A percentile compares a stretch with the other conserved stretches of the same genome.
phyloP scores from a whole-genome alignment of 1,140 invertebrate species.

The Procambarus virginalis region DNA sequence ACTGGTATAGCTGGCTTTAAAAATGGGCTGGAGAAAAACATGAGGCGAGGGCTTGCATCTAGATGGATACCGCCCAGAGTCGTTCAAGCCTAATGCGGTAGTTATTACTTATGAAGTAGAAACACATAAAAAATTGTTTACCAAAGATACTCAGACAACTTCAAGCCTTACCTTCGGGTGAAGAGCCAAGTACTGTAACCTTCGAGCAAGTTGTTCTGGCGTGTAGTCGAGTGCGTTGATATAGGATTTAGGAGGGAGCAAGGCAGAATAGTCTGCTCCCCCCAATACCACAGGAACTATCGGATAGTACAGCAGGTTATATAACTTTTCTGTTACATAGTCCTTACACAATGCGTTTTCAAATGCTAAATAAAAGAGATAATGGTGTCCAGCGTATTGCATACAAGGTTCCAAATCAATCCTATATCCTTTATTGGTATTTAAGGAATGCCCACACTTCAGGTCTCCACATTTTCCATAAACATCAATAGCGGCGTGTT shows the following conservation, averaged over 20 bases:
- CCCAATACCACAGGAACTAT: slow-evolving; percentile 63
- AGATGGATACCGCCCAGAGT: too few relatives aligned
- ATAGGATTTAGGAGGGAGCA: slow-evolving; percentile 54
- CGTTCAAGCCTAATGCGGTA: too few relatives aligned
- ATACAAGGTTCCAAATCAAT: slow-evolving; percentile 70
- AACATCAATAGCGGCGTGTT: slow-evolving; percentile 92
- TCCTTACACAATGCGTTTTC: slow-evolving; percentile 75
- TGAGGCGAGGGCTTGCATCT: too few relatives aligned
- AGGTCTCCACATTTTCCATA: slow-evolving; percentile 92
- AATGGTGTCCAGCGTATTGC: slow-evolving; percentile 58
- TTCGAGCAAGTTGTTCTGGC: slow-evolving; percentile 61
- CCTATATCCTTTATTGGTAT: slow-evolving; percentile 34
- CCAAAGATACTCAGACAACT: neutral
- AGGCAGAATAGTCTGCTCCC: slow-evolving; percentile 29
- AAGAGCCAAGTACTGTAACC: slow-evolving; percentile 71
- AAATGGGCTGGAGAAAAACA: too few relatives aligned
- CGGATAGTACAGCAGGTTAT: slow-evolving; percentile 70
- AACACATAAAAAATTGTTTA: neutral
- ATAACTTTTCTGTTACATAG: slow-evolving; percentile 76
- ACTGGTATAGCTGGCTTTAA: too few relatives aligned
- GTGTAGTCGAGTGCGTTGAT: slow-evolving; percentile 48
- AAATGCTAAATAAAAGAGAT: slow-evolving; percentile 75
- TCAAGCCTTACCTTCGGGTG: slow-evolving; percentile 67
- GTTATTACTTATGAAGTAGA: too few relatives aligned
- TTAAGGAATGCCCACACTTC: slow-evolving; percentile 77